Percentiles rank a stretch among this genome's conserved stretches.
These are phyloP conservation scores for Poeciliopsis paucimaculata DNA, from an alignment of 2,797 vertebrate genomes.

Conservation along the genomic window DNA sequence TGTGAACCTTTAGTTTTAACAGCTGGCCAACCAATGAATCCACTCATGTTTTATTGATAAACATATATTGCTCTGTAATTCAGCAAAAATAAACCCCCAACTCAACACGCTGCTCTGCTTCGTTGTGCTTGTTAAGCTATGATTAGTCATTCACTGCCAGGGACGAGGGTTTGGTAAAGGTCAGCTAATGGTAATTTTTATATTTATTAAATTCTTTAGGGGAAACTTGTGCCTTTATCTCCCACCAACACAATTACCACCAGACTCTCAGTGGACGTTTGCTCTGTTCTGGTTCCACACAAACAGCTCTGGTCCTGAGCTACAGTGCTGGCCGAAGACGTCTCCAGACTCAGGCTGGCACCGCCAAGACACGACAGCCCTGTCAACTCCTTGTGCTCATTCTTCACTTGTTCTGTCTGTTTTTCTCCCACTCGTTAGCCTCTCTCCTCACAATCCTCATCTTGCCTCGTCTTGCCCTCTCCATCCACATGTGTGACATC, in stretches of 20 bases:
- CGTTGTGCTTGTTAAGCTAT: neutral
- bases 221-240: constrained; percentile 23
- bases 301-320: constrained; percentile 47
- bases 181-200: constrained; percentile 12
- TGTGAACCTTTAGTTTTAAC: neutral
- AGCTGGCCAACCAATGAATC: neutral
- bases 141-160: constrained; percentile 1
- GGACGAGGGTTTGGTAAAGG: constrained; percentile 3
- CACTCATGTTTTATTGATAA: neutral
- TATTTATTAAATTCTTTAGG: constrained; percentile 13
- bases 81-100: neutral
- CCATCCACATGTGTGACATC: constrained; percentile 63
- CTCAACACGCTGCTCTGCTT: neutral
- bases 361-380: constrained; percentile 62
- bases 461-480: constrained; percentile 46
- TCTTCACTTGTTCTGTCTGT: constrained; percentile 35
- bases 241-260: constrained; percentile 16
- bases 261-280: constrained; percentile 29
- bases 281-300: constrained; percentile 37
- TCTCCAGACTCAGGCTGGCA: constrained; percentile 69
- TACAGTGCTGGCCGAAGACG: constrained; percentile 65
- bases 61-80: neutral
- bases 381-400: constrained; percentile 46
- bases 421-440: constrained; percentile 25
- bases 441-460: constrained; percentile 37